phyloP scores from a whole-genome alignment of 2,888 invertebrate species.

The Platypus cylindrus region DNA sequence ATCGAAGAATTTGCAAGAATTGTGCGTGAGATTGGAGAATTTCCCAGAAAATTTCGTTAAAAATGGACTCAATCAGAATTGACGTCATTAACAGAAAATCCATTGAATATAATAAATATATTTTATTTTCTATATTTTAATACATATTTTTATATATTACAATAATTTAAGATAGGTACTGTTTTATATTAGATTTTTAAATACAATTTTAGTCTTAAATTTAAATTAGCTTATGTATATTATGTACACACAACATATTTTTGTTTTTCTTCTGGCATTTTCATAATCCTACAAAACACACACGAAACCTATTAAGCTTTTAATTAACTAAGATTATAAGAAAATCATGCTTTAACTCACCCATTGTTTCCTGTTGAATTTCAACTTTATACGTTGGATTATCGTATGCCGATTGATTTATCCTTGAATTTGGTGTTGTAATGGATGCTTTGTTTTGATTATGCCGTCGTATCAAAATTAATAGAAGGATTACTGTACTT shows the following conservation, averaged over 20 bases:
- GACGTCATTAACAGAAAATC: no score
- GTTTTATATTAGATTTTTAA: no score
- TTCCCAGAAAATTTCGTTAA: no score
- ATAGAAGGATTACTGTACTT: conserved; percentile 63
- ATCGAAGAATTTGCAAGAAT: conserved; percentile 18
- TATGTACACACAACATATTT: not conserved
- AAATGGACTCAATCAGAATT: conserved; percentile 4
- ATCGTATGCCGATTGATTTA: conserved; percentile 80
- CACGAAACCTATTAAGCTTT: not conserved
- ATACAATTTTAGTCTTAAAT: no score
- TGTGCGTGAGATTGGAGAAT: conserved; percentile 28
- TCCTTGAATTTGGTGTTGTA: conserved; percentile 53
- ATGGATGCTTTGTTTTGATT: conserved; percentile 63
- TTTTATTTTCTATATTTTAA: no score
- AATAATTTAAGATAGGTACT: no score
- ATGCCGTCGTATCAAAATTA: conserved; percentile 64
- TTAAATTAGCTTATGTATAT: no score
- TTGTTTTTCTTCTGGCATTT: not conserved
- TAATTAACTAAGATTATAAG: not conserved
- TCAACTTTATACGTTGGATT: conserved; percentile 91
- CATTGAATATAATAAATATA: no score
- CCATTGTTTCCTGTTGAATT: conserved; percentile 85
- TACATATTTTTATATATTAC: no score
- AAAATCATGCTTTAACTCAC: conserved; percentile 36
- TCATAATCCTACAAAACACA: not conserved